Percentiles rank a stretch among this genome's conserved stretches.
Evolutionary conservation across 2,797 vertebrate species (phyloP).

Genomic region (Eutrigla gurnardus): DNA sequence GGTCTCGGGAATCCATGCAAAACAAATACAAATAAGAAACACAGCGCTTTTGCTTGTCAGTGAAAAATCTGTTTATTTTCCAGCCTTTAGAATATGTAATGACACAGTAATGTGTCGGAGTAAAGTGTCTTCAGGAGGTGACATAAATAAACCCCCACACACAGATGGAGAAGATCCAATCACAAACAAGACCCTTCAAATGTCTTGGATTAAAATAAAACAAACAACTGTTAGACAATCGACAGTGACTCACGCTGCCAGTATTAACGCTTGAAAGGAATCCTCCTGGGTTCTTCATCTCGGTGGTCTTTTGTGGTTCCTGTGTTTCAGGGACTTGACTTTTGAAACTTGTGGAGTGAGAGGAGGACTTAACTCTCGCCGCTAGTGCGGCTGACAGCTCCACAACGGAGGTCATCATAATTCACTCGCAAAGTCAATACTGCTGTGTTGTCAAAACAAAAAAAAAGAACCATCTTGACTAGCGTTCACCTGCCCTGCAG

Average conservation of each 20-base stretch:
- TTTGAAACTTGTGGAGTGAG: constrained; percentile 36
- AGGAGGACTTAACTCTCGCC: constrained; percentile 48
- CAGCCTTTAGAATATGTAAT: constrained; percentile 43
- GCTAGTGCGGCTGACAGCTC: constrained; percentile 61
- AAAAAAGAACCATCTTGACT: constrained; percentile 59
- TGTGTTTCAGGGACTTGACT: constrained; percentile 26
- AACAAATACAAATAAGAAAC: constrained; percentile 69
- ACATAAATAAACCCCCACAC: constrained; percentile 39
- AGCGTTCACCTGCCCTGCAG: constrained; percentile 45
- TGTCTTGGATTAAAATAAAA: background rate
- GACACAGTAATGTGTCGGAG: constrained; percentile 48
- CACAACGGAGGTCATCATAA: constrained; percentile 68
- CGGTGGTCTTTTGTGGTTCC: background rate
- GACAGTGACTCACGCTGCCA: constrained; percentile 1
- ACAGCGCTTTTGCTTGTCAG: constrained; percentile 31
- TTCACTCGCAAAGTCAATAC: constrained; percentile 71
- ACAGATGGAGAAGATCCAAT: constrained; percentile 36
- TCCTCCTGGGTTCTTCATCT: constrained; percentile 4
- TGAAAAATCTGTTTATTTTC: constrained; percentile 10
- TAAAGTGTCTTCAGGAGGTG: constrained; percentile 36
- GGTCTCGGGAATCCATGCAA: constrained; percentile 63
- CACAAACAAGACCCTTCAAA: constrained; percentile 17
- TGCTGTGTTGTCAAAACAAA: constrained; percentile 67
- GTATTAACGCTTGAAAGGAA: constrained; percentile 6
- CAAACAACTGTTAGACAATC: constrained; percentile 11